Conservation (phyloP, 2,888 invertebrate genomes). For the Uropetala carovei region DNA sequence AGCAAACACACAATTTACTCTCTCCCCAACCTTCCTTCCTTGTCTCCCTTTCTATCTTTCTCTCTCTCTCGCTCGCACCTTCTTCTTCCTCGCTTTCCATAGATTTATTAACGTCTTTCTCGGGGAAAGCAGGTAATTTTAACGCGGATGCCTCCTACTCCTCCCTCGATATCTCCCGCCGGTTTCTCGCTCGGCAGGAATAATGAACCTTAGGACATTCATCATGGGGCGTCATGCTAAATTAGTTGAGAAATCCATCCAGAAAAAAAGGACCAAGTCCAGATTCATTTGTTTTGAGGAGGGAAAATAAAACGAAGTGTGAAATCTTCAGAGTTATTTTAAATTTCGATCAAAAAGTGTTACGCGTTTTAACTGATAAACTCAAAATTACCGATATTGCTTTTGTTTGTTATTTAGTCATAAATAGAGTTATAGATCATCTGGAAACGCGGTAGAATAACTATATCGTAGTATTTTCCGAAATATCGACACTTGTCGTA, state of each 20-base stretch:
- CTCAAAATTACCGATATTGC: too few species aligned
- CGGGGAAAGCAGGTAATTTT: not conserved
- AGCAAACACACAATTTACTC: constrained; percentile 33
- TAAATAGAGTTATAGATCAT: too few species aligned
- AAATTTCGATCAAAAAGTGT: too few species aligned
- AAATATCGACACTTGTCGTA: too few species aligned
- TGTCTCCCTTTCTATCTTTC: not conserved
- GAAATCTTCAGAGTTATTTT: too few species aligned
- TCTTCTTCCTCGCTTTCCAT: not conserved
- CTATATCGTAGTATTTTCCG: too few species aligned
- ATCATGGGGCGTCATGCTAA: not conserved
- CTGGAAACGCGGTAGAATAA: too few species aligned
- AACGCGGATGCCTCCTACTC: not conserved
- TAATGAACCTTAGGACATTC: not conserved
- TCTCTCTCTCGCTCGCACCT: not conserved
- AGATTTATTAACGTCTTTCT: constrained; percentile 21
- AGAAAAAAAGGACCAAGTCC: not conserved
- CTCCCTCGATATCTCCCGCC: not conserved
- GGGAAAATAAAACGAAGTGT: too few species aligned
- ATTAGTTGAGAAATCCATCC: constrained; percentile 1
- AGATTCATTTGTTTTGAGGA: too few species aligned
- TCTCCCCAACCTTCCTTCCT: not conserved
- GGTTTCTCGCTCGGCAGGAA: not conserved
- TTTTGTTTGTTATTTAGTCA: too few species aligned
- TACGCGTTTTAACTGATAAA: too few species aligned